Conservation (phyloP, 2,888 invertebrate species). For the Cerastis leucographa region DNA sequence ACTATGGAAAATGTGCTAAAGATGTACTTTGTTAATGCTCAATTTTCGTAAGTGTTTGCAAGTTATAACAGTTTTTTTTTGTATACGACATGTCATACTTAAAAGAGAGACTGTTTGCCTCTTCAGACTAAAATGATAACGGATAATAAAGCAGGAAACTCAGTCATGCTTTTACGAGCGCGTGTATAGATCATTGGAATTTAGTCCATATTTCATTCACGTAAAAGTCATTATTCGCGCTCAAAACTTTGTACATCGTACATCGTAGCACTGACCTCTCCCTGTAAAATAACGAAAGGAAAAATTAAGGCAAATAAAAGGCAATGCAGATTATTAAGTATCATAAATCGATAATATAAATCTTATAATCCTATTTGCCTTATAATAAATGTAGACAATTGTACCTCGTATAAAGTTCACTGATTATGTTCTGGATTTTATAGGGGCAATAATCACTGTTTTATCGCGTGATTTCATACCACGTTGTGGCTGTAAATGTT, state of each 20-base stretch:
- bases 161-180: not conserved
- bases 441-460: conserved; percentile 10
- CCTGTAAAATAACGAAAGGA: not conserved
- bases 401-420: conserved; percentile 16
- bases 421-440: conserved; percentile 20
- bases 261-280: not conserved
- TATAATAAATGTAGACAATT: not conserved
- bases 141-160: not conserved
- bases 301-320: conserved; percentile 1
- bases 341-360: conserved; percentile 8
- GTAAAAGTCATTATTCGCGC: not conserved
- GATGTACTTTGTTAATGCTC: too few relatives aligned
- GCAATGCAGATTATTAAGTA: conserved; percentile 13
- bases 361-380: not conserved
- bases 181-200: not conserved
- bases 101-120: not conserved
- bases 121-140: conserved; percentile 3
- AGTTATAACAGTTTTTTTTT: too few relatives aligned
- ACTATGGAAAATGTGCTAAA: too few relatives aligned
- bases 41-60: too few relatives aligned
- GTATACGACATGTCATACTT: not conserved
- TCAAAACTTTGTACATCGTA: not conserved
- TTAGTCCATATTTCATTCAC: not conserved
- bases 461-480: conserved; percentile 15
- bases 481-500: not conserved